A percentile compares a stretch with the other conserved stretches of the same genome.
Conservation (phyloP, 2,888 invertebrate genomes). For the Pasiphila rectangulata region DNA sequence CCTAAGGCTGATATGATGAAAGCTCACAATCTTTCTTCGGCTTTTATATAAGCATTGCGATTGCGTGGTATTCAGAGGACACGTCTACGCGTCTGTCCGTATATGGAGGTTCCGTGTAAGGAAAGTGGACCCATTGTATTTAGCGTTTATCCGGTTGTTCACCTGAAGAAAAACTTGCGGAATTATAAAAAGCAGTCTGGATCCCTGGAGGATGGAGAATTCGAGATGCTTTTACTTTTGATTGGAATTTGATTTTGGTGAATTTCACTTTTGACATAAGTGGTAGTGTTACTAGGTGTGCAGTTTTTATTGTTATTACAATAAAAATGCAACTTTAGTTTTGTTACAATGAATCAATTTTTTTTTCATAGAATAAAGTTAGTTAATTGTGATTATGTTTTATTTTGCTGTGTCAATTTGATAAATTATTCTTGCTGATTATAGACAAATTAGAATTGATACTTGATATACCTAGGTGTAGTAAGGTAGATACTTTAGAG, state of each 20-base stretch:
- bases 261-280: neutral
- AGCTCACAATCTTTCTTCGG: slow-evolving; percentile 10
- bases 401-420: no score
- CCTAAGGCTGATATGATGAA: no score
- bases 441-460: no score
- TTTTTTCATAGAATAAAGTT: no score
- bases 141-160: slow-evolving; percentile 52
- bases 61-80: slow-evolving; percentile 19
- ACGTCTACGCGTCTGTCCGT: slow-evolving; percentile 24
- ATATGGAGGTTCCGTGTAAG: slow-evolving; percentile 51
- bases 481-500: no score
- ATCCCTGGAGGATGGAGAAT: slow-evolving; percentile 11
- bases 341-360: no score
- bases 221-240: slow-evolving; percentile 17
- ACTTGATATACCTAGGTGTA: no score
- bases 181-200: slow-evolving; percentile 43
- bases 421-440: no score
- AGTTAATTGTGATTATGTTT: no score
- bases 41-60: slow-evolving; percentile 12
- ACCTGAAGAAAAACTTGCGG: slow-evolving; percentile 62
- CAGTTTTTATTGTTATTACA: no score
- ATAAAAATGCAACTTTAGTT: no score
- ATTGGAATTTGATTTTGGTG: neutral
- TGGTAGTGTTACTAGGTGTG: no score
- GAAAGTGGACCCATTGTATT: slow-evolving; percentile 71